A percentile compares a stretch with the other conserved stretches of the same genome.
phyloP scores from a whole-genome alignment of 2,888 invertebrate genomes.

The Endotricha flammealis region DNA sequence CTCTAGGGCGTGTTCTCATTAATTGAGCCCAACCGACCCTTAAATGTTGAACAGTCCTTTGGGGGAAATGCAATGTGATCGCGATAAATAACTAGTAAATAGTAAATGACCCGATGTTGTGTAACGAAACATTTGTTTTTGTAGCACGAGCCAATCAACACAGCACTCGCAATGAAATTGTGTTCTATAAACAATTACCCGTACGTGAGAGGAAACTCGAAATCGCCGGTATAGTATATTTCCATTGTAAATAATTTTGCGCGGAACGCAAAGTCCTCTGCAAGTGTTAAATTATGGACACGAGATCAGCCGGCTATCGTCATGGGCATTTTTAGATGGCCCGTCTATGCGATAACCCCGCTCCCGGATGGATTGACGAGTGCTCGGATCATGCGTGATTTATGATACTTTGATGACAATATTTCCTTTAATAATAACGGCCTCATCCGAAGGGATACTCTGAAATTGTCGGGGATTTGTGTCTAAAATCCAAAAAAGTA shows the following conservation, averaged over 20 bases:
- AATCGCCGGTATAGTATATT: background rate
- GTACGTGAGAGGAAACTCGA: background rate
- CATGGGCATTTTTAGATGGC: slow-evolving; percentile 36
- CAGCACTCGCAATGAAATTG: background rate
- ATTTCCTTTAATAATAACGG: too few relatives aligned
- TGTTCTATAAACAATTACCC: background rate
- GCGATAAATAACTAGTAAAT: background rate
- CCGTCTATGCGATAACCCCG: slow-evolving; percentile 28
- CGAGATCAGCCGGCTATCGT: slow-evolving; percentile 21
- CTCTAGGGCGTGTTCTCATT: background rate
- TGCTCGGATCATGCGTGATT: slow-evolving; percentile 36
- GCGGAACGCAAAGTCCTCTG: background rate
- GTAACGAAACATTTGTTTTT: background rate
- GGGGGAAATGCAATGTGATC: background rate
- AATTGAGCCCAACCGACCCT: background rate
- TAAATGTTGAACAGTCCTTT: background rate
- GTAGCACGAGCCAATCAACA: background rate
- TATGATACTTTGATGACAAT: slow-evolving; percentile 19
- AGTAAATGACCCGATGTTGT: background rate
- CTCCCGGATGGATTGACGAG: slow-evolving; percentile 19
- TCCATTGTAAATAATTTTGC: background rate
- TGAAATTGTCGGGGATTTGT: too few relatives aligned
- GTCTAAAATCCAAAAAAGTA: too few relatives aligned
- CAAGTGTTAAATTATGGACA: slow-evolving; percentile 1
- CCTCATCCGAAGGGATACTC: too few relatives aligned